These are phyloP conservation scores for Beaufortia kweichowensis DNA, from an alignment of 2,113 vertebrate species.

Conservation along the genomic window DNA sequence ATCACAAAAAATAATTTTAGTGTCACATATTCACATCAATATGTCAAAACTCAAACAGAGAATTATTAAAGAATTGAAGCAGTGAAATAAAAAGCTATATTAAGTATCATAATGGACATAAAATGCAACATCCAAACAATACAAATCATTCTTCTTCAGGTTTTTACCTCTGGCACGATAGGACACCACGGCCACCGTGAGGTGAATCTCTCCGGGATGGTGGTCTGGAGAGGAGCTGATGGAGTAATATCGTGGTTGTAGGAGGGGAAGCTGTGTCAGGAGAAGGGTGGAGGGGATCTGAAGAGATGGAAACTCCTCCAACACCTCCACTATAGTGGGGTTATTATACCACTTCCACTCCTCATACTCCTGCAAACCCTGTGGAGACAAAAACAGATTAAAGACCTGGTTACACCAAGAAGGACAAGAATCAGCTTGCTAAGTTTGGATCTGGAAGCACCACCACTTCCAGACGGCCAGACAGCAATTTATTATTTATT, in stretches of 20 bases:
- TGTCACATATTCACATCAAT: too few species aligned
- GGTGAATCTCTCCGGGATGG: slow-evolving; percentile 90
- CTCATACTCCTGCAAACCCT: slow-evolving; percentile 97
- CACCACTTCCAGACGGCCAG: too few species aligned
- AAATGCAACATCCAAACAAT: too few species aligned
- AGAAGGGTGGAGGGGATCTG: slow-evolving; percentile 93
- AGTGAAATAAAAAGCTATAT: too few species aligned
- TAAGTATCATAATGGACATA: too few species aligned
- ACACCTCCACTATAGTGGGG: slow-evolving; percentile 89
- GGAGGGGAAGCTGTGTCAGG: slow-evolving; percentile 91
- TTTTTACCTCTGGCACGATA: slow-evolving; percentile 86
- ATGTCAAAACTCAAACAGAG: too few species aligned
- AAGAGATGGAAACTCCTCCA: slow-evolving; percentile 93
- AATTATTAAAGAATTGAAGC: too few species aligned
- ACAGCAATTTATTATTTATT: too few species aligned
- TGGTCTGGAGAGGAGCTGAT: slow-evolving; percentile 96
- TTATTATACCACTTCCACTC: slow-evolving; percentile 99
- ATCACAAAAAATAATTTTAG: too few species aligned
- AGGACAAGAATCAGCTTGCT: too few species aligned
- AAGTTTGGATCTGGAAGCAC: too few species aligned
- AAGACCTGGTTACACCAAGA: not conserved
- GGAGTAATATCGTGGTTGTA: slow-evolving; percentile 96
- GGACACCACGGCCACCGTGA: slow-evolving; percentile 94
- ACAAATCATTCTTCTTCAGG: too few species aligned
- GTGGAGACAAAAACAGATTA: slow-evolving; percentile 26